phyloP scores from a whole-genome alignment of 2,888 invertebrate genomes.

The Rotaria magnacalcarata region DNA sequence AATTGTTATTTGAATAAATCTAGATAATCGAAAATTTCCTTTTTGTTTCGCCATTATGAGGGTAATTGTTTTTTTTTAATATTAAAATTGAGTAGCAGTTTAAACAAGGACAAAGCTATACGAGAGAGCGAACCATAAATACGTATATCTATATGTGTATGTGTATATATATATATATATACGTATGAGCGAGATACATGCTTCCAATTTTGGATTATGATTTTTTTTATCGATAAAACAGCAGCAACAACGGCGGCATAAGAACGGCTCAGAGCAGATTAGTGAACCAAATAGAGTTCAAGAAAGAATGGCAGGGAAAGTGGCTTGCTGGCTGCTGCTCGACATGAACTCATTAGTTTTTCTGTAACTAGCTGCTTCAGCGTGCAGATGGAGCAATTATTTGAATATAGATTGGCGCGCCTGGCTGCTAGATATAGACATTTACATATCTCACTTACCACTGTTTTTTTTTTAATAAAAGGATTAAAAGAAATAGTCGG shows the following conservation, averaged over 20 bases:
- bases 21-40: background rate
- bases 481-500: background rate
- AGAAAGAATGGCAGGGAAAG: background rate
- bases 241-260: conserved; percentile 1
- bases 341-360: background rate
- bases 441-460: background rate
- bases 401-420: background rate
- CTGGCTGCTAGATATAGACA: conserved; percentile 22
- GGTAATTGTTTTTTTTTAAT: background rate
- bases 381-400: conserved; percentile 26
- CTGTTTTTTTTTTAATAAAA: background rate
- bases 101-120: background rate
- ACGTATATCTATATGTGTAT: background rate
- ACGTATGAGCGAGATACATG: background rate
- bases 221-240: background rate
- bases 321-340: background rate
- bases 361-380: conserved; percentile 12
- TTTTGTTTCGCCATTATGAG: background rate
- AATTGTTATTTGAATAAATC: background rate
- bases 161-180: background rate
- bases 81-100: background rate
- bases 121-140: background rate
- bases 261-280: conserved; percentile 9
- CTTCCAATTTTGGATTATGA: background rate
- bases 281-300: background rate